Conservation (phyloP, 1,140 invertebrate genomes). For the Prorops nasuta region DNA sequence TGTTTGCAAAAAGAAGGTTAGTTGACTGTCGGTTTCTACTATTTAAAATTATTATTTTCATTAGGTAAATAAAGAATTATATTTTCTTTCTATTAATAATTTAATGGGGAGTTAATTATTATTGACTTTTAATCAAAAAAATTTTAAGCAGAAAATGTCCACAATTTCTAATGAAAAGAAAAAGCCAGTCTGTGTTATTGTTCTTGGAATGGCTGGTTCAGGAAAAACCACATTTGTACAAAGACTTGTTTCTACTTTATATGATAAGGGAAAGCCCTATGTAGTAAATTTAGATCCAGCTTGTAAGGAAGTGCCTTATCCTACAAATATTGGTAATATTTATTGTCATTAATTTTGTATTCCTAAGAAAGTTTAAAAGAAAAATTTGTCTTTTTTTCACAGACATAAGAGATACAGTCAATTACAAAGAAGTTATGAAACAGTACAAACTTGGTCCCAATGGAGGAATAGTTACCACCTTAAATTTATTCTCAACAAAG, state of each 20-base stretch:
- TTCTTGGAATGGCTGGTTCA: conserved; percentile 90
- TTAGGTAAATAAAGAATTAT: too few relatives aligned
- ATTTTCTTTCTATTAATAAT: too few relatives aligned
- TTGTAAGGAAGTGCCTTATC: conserved; percentile 88
- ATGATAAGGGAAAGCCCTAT: conserved; percentile 74
- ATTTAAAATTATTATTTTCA: too few relatives aligned
- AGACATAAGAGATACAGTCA: conserved; percentile 97
- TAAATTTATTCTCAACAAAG: conserved; percentile 97
- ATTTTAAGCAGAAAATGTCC: background rate
- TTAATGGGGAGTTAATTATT: too few relatives aligned
- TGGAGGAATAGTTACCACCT: conserved; percentile 94
- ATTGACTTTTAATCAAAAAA: too few relatives aligned
- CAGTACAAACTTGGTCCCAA: conserved; percentile 95
- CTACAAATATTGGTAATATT: conserved; percentile 83
- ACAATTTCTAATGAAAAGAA: conserved; percentile 19
- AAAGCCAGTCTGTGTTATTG: conserved; percentile 71
- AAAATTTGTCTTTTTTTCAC: conserved; percentile 45
- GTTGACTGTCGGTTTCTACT: too few relatives aligned
- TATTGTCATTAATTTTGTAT: conserved; percentile 1
- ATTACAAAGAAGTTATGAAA: conserved; percentile 99
- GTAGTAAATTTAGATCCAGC: conserved; percentile 98
- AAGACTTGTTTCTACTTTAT: conserved; percentile 69
- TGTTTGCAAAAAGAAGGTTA: too few relatives aligned
- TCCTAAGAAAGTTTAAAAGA: too few relatives aligned
- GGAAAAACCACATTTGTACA: conserved; percentile 80